Base-by-base conservation (phyloP, 1,140 invertebrate species). In the Druon quercuslanigerum region DNA sequence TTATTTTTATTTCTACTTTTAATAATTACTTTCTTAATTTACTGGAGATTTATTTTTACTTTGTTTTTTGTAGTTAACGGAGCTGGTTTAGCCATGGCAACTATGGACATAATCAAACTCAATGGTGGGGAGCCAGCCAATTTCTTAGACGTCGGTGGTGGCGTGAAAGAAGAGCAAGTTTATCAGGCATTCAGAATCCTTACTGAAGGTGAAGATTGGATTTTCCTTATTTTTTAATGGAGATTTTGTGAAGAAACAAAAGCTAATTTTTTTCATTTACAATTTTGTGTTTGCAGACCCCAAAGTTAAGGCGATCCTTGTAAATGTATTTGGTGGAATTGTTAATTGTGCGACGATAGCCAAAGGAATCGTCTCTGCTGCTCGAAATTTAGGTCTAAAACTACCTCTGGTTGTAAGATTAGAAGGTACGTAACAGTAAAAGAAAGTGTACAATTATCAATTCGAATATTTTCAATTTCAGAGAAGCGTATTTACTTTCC, bases 271-370 rank as follows among this genome's bases (percentile, higher is more conserved):
- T 76, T 73, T 74, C 20, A 60, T 81, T 50, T 73, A 19, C 75
- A 25, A 13, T 76, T 77, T 52, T 78, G 54, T 81, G 83, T 81
- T 84, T 83, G 91, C 92, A 86, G 96, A 97, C 92, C 93, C 94
- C n/a, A 96, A 96, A 89, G 98, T 99, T 0, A 98, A 98, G 92
- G 95, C 96, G 5, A 96, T 99, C 83, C 93, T 99, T 73, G 98
- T 99, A 0, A 99, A 99, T 92, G 98, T 99, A 5, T 99, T 99
- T 93, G 99, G 98, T 78, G 99, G 99, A 81, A 99, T 99, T 88
- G 98, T 99, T 0, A 99, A 99, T 91, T 99, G 99, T 93, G 97
- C 95, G 3, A 99, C 96, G 7, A 97, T 99, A 88, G 98, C 99
- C 3, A 97, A 96, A 86, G 99, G 99, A 70, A 97, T 99, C 82